These are phyloP conservation scores for Alcedo quadribrachys DNA, from an alignment of 2,797 vertebrate species.

Conservation along the genomic window DNA sequence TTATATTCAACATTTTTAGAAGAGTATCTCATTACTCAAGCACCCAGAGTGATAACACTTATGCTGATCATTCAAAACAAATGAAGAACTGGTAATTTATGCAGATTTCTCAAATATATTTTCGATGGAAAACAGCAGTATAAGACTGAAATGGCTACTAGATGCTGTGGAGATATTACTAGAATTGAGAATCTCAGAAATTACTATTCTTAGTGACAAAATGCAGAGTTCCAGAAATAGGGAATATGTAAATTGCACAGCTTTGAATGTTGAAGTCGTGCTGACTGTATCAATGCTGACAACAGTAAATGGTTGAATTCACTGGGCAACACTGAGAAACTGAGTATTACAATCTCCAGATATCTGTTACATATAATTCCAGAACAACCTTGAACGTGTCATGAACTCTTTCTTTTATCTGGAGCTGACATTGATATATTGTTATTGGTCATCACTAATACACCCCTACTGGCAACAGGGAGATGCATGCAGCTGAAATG, in stretches of 20 bases:
- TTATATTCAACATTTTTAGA: background rate
- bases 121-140: background rate
- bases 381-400: constrained; percentile 20
- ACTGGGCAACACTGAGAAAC: background rate
- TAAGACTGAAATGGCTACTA: background rate
- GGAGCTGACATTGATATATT: background rate
- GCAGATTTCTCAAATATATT: background rate
- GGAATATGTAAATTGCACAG: background rate
- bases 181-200: background rate
- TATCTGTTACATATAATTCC: background rate
- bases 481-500: background rate
- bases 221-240: background rate
- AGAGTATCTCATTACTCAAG: background rate
- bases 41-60: background rate
- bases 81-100: background rate
- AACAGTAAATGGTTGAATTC: background rate
- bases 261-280: background rate
- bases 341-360: background rate
- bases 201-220: background rate
- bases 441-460: constrained; percentile 19
- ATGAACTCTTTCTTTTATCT: constrained; percentile 22
- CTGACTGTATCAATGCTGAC: background rate
- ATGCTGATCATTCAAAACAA: background rate
- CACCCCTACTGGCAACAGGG: background rate
- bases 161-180: background rate